phyloP scores from a whole-genome alignment of 2,113 vertebrate species.

The Dicaeum eximium region DNA sequence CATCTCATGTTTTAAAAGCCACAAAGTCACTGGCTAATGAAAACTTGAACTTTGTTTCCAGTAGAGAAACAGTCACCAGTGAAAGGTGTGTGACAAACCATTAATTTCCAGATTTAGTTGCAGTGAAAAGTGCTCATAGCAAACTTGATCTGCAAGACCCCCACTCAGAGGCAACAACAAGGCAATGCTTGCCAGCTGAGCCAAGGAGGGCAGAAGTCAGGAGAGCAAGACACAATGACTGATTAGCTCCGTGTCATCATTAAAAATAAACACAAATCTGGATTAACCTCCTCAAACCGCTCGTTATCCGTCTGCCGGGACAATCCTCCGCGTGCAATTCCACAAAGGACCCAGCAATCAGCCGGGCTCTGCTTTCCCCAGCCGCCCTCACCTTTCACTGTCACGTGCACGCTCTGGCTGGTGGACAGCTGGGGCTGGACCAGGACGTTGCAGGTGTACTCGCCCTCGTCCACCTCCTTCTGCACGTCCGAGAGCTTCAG shows the following conservation, averaged over 20 bases:
- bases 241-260: not conserved
- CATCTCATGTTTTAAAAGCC: not conserved
- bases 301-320: not conserved
- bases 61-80: not conserved
- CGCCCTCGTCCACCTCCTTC: constrained; percentile 91
- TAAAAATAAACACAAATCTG: constrained; percentile 13
- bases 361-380: not conserved
- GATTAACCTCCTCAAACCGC: not conserved
- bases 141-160: not conserved
- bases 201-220: not conserved
- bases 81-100: not conserved
- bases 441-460: constrained; percentile 95
- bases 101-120: not conserved
- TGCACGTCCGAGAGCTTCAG: constrained; percentile 95
- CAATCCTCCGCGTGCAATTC: fast-evolving
- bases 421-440: constrained; percentile 95
- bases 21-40: not conserved
- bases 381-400: constrained; percentile 85
- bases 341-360: not conserved
- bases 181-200: not conserved
- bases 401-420: constrained; percentile 92
- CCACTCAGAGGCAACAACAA: not conserved
- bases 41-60: not conserved
- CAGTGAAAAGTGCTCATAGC: not conserved
- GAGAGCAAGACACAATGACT: not conserved